Base-by-base conservation (phyloP, 2,797 vertebrate genomes). In the Bryconaethiops microstoma region DNA sequence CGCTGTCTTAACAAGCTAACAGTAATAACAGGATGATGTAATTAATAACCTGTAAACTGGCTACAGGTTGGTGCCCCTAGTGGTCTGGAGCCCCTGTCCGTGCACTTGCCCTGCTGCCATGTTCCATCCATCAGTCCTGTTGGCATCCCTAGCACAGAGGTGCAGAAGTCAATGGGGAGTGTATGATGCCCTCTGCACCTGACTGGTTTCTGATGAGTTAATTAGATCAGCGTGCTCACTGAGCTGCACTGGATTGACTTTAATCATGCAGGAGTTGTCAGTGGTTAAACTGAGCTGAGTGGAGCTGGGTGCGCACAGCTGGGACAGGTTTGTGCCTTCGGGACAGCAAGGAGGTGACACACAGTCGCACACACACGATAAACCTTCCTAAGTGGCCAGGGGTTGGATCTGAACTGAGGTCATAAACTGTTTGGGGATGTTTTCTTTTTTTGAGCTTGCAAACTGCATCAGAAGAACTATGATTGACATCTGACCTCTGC, bases 191-290 rank as follows among this genome's bases (percentile, higher is more conserved):
- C 57, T 52, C 8, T 16, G 8, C 71, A 81, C 23, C 39, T 78
- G 48, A 76, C 60, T 39, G 39, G 29, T 73, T 78, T 74, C 70
- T 65, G 40, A 74, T 35, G 35, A 77, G 78, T 78, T 78, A 71
- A 83, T 81, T 78, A 81, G 57, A 76, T 52, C 60, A 50, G 62
- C 10, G n/a, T 57, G 76, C 39, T 81, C 65, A 69, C 52, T 76
- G 72, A 83, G 60, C 73, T 50, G 79, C 45, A 60, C 5, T 42
- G 67, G 35, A 72, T 57, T 78, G 72, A 55, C 68, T 83, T 69
- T 77, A 79, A 84, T 83, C 79, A 79, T 29, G 64, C 62, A 50
- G 39, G 21, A 62, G 60, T 52, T 77, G 76, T 72, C 25, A 39
- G 29, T 25, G 10, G 54, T 12, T 62, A 77, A 65, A 25, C 76